Conservation (phyloP, 2,797 vertebrate species). For the Xenentodon cancila region DNA sequence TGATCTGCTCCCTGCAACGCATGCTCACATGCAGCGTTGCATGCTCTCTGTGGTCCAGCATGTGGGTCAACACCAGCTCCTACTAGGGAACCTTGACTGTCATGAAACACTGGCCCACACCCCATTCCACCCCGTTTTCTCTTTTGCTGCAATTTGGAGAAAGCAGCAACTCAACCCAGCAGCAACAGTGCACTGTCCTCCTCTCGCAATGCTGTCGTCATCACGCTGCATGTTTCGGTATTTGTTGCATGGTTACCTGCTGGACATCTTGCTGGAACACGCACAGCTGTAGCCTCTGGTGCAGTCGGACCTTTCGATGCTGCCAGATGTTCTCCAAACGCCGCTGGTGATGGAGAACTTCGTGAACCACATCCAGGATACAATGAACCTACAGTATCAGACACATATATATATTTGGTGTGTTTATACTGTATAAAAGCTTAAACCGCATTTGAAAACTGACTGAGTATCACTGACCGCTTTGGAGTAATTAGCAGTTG, state of each 20-base stretch:
- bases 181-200: no score
- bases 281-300: slow-evolving; percentile 97
- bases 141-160: no score
- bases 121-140: neutral
- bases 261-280: slow-evolving; percentile 99
- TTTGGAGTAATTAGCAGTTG: slow-evolving; percentile 98
- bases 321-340: slow-evolving; percentile 98
- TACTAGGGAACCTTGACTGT: no score
- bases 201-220: neutral
- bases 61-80: no score
- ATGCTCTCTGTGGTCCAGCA: no score
- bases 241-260: slow-evolving; percentile 83
- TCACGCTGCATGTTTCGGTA: neutral
- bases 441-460: neutral
- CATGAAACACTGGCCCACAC: neutral
- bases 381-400: slow-evolving; percentile 65
- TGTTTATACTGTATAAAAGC: fast-evolving
- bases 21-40: no score
- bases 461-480: slow-evolving; percentile 79
- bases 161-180: no score
- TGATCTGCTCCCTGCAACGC: neutral
- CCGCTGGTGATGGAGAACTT: slow-evolving; percentile 95
- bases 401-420: neutral
- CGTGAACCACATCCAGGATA: slow-evolving; percentile 92
- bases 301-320: slow-evolving; percentile 95